Evolutionary conservation across 1,140 invertebrate species (phyloP).

Genomic region (Musca domestica): DNA sequence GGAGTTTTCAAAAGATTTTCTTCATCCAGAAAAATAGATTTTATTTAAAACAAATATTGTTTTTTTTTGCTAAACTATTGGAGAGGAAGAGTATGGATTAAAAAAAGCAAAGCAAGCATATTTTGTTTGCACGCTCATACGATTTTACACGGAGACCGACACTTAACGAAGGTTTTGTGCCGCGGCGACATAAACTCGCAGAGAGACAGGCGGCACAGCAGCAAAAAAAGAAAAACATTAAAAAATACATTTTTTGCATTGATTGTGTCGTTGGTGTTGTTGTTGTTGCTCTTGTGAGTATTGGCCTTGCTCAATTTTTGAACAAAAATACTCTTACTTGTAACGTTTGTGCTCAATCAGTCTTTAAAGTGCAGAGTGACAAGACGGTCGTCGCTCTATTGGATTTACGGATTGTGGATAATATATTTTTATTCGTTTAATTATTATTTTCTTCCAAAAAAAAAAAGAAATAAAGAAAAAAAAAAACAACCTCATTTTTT

Average conservation of each 20-base stretch:
- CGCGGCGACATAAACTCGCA: background rate
- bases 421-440: background rate
- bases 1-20: too few species aligned
- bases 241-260: slow-evolving; percentile 9
- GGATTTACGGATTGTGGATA: slow-evolving; percentile 9
- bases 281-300: background rate
- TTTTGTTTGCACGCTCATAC: background rate
- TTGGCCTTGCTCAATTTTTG: slow-evolving; percentile 19
- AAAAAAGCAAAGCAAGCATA: background rate
- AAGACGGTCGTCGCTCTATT: slow-evolving; percentile 16
- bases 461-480: background rate
- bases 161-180: background rate
- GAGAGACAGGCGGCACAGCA: too few species aligned
- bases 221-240: background rate
- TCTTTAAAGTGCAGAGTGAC: slow-evolving; percentile 23
- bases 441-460: slow-evolving; percentile 18
- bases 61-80: background rate
- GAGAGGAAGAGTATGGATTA: slow-evolving; percentile 5
- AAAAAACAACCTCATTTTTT: background rate
- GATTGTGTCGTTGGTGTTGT: background rate
- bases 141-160: too few species aligned
- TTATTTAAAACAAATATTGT: background rate
- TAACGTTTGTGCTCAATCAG: slow-evolving; percentile 14
- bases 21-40: too few species aligned
- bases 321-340: slow-evolving; percentile 17